Percentiles rank a stretch among this genome's conserved stretches.
These are phyloP conservation scores for Chalcis sispes DNA, from an alignment of 2,888 invertebrate genomes.

Conservation along the genomic window DNA sequence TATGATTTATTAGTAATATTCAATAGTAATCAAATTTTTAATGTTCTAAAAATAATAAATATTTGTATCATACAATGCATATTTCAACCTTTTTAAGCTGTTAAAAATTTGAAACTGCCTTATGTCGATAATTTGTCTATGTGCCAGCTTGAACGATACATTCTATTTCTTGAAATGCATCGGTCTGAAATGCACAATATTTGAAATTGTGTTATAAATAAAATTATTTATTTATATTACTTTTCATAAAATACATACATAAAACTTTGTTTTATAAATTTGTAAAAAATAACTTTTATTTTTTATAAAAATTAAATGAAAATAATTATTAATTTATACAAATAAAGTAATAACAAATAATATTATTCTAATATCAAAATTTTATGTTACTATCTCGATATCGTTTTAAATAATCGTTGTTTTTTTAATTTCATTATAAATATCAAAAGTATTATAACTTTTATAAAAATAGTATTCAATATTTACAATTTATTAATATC, in stretches of 20 bases:
- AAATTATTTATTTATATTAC: constrained; percentile 8
- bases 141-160: constrained; percentile 73
- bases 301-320: neutral
- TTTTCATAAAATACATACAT: too few relatives aligned
- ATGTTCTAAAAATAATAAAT: constrained; percentile 9
- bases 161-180: constrained; percentile 64
- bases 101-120: constrained; percentile 39
- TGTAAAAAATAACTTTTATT: constrained; percentile 14
- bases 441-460: too few relatives aligned
- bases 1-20: too few relatives aligned
- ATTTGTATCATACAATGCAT: constrained; percentile 39
- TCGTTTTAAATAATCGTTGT: too few relatives aligned
- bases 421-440: too few relatives aligned
- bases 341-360: too few relatives aligned
- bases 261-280: too few relatives aligned
- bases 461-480: constrained; percentile 7
- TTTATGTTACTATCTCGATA: too few relatives aligned
- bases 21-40: too few relatives aligned
- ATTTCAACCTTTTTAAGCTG: constrained; percentile 44
- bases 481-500: constrained; percentile 25
- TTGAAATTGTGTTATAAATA: constrained; percentile 21
- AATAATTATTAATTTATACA: neutral
- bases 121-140: constrained; percentile 65
- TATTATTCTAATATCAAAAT: too few relatives aligned
- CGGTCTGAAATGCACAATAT: constrained; percentile 71